A percentile compares a stretch with the other conserved stretches of the same genome.
Conservation (phyloP, 2,113 vertebrate genomes). For the Cavia aperea region DNA sequence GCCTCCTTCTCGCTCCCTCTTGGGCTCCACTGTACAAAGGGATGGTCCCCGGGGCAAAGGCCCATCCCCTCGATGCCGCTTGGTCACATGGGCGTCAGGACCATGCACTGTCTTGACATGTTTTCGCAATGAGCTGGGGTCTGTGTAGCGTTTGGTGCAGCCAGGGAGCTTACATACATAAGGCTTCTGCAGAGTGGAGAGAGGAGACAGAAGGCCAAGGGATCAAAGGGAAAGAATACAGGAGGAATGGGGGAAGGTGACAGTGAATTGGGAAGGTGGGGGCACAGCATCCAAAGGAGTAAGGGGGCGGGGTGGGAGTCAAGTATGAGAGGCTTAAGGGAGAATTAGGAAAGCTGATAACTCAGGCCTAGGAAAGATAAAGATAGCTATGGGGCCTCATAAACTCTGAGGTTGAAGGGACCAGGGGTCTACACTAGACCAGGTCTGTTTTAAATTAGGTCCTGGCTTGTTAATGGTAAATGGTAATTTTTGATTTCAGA, state of each 20-base stretch:
- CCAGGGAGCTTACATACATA: constrained; percentile 97
- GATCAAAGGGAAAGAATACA: not conserved
- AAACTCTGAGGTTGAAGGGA: not conserved
- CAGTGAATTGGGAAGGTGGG: too few relatives aligned
- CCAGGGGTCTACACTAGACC: not conserved
- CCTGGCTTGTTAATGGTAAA: not conserved
- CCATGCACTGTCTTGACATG: constrained; percentile 97
- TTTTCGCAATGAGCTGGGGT: constrained; percentile 94
- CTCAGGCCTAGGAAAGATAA: not conserved
- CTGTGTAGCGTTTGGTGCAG: constrained; percentile 97
- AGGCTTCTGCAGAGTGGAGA: constrained; percentile 82
- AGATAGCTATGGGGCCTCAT: not conserved
- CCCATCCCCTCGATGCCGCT: constrained; percentile 91
- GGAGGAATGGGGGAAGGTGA: not conserved
- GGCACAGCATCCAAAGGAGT: not conserved
- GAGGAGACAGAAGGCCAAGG: not conserved
- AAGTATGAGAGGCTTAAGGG: not conserved
- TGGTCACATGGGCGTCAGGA: constrained; percentile 96
- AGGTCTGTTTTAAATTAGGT: not conserved
- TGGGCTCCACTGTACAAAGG: constrained; percentile 76
- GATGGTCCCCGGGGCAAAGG: constrained; percentile 74
- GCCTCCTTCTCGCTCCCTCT: constrained; percentile 83
- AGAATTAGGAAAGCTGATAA: not conserved
- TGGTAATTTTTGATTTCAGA: constrained; percentile 13
- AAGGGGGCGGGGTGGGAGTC: not conserved